Base-by-base conservation (phyloP, 2,888 invertebrate genomes). In the Melanostoma mellinum region DNA sequence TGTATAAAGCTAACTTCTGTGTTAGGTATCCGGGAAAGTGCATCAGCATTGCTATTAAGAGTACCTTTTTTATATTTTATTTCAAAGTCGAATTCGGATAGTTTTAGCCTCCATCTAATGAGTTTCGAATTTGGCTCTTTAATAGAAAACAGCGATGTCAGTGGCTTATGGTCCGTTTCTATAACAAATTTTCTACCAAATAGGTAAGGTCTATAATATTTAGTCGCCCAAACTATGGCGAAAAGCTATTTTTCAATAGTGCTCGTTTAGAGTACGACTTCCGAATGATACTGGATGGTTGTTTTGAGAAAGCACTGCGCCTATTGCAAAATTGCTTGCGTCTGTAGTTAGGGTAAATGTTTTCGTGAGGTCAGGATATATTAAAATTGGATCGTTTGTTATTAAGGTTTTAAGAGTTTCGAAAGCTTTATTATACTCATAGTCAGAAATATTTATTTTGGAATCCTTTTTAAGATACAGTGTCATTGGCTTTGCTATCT, bases 81-180 rank as follows among this genome's bases (percentile, higher is more conserved):
- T 46, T 85, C 80, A 52, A 87, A 89, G n/a, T 88, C 87, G 63
- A 85, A 89, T 69, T 88, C 87, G 30, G 86, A 77, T 3, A 88
- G 72, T 84, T 86, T 86, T 6, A 89, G 61, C 44, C 87, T 65
- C 88, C 88, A 89, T 32, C 88, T 55, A 0, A 87, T 67, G 3
- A 90, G 56, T 56, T 87, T 85, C 0, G 87, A 85, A 38, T 85
- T 86, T 20, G 20, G 20, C 20, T 20, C 20, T 20, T 20, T 20
- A 20, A 20, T 0, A 20, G 20, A 20, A 20, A 20, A 20, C 20
- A 20, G 20, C 20, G 1, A 20, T 20, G 20, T 20, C 20, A 20
- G 20, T 20, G 20, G 20, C 20, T 20, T 20, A 30, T 68, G 67
- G 35, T 75, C 68, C 30, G 52, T 75, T 30, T 53, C 35, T 6